These are phyloP conservation scores for Graphium colonna DNA, from an alignment of 2,888 invertebrate species.

Conservation along the genomic window DNA sequence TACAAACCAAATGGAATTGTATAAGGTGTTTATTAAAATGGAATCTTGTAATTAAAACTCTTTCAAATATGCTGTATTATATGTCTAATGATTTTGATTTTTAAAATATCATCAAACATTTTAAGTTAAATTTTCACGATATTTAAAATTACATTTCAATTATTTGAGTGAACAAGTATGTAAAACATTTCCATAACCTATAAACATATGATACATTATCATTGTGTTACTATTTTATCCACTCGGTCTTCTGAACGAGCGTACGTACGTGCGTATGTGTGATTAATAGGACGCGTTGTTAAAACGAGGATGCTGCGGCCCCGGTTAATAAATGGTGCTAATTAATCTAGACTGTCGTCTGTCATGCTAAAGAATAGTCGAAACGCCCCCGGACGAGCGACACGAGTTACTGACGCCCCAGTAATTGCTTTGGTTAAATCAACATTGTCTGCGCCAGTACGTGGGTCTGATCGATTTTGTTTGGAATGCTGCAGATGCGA, in stretches of 20 bases:
- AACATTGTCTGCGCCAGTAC: slow-evolving; percentile 35
- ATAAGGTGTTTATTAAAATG: too few relatives aligned
- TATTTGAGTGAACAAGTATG: too few relatives aligned
- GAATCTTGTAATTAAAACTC: background rate
- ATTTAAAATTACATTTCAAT: too few relatives aligned
- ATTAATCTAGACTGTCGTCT: slow-evolving; percentile 72
- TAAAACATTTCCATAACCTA: too few relatives aligned
- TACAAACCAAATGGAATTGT: background rate
- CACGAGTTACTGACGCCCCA: slow-evolving; percentile 51
- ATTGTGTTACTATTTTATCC: background rate
- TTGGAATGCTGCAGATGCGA: slow-evolving; percentile 1
- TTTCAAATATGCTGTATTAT: too few relatives aligned
- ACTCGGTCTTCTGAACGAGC: background rate
- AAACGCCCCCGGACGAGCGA: slow-evolving; percentile 42
- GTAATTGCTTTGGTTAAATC: slow-evolving; percentile 72
- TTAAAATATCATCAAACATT: too few relatives aligned
- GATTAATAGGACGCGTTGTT: slow-evolving; percentile 41
- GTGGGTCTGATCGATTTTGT: background rate
- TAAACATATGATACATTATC: background rate
- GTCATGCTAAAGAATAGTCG: slow-evolving; percentile 71
- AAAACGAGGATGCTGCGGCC: slow-evolving; percentile 47
- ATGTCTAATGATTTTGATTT: too few relatives aligned
- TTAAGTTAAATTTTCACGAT: too few relatives aligned
- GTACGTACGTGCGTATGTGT: slow-evolving; percentile 42
- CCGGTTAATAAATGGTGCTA: slow-evolving; percentile 66